Evolutionary conservation across 2,113 vertebrate species (phyloP).

Genomic region (Ardeotis arabs): DNA sequence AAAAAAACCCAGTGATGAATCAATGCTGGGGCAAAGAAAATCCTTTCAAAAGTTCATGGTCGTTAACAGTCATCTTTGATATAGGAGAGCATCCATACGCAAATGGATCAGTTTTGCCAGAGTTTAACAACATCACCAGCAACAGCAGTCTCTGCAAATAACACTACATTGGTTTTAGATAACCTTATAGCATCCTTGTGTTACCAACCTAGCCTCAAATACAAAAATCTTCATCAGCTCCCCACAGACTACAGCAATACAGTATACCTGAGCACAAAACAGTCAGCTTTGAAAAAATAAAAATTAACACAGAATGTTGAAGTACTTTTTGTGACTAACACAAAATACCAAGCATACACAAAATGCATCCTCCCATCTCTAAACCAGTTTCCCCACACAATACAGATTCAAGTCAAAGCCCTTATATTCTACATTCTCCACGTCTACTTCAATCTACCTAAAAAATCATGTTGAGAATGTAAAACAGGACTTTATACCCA

Average conservation of each 20-base stretch:
- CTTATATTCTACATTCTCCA: background rate
- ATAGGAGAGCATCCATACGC: background rate
- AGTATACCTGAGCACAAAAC: background rate
- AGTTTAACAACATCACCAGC: background rate
- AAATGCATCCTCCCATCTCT: background rate
- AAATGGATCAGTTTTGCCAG: background rate
- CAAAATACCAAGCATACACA: background rate
- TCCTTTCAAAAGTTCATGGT: background rate
- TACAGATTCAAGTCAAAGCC: background rate
- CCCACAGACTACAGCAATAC: background rate
- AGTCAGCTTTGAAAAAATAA: background rate
- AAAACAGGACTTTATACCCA: background rate
- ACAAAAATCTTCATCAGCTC: background rate
- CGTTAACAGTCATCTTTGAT: background rate
- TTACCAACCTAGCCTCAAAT: background rate
- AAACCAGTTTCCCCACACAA: background rate
- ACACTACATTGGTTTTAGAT: background rate
- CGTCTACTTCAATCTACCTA: background rate
- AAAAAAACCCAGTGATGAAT: background rate
- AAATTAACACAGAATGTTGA: background rate
- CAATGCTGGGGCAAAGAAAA: background rate
- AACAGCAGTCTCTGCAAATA: background rate
- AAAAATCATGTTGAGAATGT: background rate
- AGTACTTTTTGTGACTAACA: background rate
- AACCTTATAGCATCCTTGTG: fast-evolving